These are phyloP conservation scores for Ochropleura plecta DNA, from an alignment of 2,888 invertebrate species.

Conservation along the genomic window DNA sequence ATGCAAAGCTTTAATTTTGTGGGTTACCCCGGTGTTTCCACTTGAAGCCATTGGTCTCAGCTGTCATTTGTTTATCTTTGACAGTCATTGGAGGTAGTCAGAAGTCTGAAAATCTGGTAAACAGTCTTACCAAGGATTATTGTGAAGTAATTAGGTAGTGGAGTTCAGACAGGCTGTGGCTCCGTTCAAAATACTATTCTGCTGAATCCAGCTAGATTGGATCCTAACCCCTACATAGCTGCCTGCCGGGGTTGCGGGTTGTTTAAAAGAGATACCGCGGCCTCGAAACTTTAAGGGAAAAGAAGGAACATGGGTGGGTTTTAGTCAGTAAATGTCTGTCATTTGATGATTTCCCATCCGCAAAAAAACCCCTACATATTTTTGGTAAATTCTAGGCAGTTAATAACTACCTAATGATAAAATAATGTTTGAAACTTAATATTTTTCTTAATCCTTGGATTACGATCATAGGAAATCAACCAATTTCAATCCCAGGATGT, in stretches of 20 bases:
- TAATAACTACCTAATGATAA: neutral
- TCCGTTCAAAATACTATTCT: neutral
- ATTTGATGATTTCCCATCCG: no score
- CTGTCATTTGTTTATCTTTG: neutral
- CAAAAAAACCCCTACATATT: no score
- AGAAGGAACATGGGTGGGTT: no score
- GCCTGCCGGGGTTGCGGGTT: no score
- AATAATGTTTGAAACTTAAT: neutral
- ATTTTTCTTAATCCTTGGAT: neutral
- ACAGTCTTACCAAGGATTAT: neutral
- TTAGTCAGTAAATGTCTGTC: no score
- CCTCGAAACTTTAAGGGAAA: no score
- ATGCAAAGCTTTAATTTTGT: no score
- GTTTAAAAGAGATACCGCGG: no score
- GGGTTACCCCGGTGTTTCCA: no score
- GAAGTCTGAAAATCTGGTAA: neutral
- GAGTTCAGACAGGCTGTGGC: neutral
- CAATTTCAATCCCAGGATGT: neutral
- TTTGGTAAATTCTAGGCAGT: neutral
- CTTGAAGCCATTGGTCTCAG: neutral
- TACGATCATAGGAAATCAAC: neutral
- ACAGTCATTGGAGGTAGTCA: neutral
- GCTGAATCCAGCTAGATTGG: neutral
- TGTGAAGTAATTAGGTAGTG: neutral
- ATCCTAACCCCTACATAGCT: neutral